Base-by-base conservation (phyloP, 1,140 invertebrate species). In the Zaprionus kolodkinae region DNA sequence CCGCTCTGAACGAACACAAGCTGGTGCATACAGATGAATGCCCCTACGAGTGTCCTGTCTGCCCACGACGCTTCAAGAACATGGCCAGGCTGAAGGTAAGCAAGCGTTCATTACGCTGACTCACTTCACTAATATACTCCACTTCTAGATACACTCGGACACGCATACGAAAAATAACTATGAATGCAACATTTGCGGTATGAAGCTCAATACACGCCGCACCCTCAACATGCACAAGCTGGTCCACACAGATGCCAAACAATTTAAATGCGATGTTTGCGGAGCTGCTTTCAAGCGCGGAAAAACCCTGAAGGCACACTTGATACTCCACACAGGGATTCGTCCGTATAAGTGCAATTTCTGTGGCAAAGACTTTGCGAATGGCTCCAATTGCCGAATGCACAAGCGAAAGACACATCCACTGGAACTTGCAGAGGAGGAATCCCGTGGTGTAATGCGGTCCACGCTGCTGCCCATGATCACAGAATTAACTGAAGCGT, bases 341-440 rank as follows among this genome's bases (percentile, higher is more conserved):
- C 65, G 93, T 17, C 93, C 93, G 4, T 94, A 94, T 52, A 90
- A 90, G 17, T 94, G 93, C 57, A 93, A 93, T 25, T 94, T 93
- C 63, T 94, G 93, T 71, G 85, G 91, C 12, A 89, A 91, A 15
- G 92, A 93, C n/a, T 94, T 94, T 80, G 91, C 93, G 10, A 93
- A 94, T 66, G 93, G 93, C 12, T 93, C 93, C 12, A 94, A 94
- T 65, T 94, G 93, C 75, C 84, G 93, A 7, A 93, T 93, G 52
- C 93, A 94, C 72, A 94, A 94, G 64, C 91, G 93, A 5, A 91
- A 93, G 21, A 85, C 93, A 70, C 93, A 94, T 84, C 93, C 93
- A 13, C 85, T 91, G 57, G 93, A 94, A 67, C 76, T 94, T 61
- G 91, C 91, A 1, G 84, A 92, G 10, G 87, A 92, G 35, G 93